Evolutionary conservation across 2,113 vertebrate species (phyloP).

Genomic region (Tragelaphus scriptus): DNA sequence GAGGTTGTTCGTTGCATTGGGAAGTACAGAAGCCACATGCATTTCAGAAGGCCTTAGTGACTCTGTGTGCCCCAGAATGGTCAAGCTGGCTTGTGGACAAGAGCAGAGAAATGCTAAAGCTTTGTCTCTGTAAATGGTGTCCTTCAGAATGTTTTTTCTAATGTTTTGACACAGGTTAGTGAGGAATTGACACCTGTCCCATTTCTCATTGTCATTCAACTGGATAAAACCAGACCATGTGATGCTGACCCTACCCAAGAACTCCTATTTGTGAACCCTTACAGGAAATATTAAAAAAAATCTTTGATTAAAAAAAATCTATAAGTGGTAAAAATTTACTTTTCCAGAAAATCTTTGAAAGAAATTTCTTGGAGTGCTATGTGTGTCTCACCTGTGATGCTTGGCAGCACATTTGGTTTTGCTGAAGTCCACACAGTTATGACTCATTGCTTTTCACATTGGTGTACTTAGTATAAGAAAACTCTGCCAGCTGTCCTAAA

Average conservation of each 20-base stretch:
- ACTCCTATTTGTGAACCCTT: neutral
- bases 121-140: neutral
- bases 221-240: neutral
- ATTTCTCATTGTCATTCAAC: neutral
- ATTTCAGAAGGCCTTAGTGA: neutral
- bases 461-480: neutral
- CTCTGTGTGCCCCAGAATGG: neutral
- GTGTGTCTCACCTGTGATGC: neutral
- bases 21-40: neutral
- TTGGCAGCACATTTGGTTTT: neutral
- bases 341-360: slow-evolving; percentile 27
- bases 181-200: neutral
- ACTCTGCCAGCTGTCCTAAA: neutral
- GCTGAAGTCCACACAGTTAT: neutral
- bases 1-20: neutral
- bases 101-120: neutral
- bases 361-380: neutral
- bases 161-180: neutral
- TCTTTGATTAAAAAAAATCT: too few species aligned
- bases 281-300: neutral
- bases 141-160: neutral
- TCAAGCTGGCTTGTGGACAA: neutral
- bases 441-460: neutral
- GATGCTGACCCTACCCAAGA: neutral
- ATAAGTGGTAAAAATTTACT: neutral